These are phyloP conservation scores for Scaptomyza graminum DNA, from an alignment of 1,140 invertebrate species.

Conservation along the genomic window DNA sequence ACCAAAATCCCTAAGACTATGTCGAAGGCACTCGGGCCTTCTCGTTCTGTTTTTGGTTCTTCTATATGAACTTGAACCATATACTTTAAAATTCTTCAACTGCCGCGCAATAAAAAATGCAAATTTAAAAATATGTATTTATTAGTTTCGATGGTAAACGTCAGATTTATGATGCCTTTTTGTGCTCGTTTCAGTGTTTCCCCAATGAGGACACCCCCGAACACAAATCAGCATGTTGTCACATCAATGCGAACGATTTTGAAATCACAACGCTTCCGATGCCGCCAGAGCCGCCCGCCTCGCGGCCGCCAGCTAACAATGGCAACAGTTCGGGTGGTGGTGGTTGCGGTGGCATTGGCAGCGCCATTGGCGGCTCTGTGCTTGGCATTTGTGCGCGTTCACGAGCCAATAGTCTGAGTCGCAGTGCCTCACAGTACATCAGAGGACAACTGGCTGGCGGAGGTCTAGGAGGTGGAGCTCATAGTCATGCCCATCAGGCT, in stretches of 20 bases:
- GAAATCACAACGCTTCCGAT: slow-evolving; percentile 79
- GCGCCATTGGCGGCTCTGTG: slow-evolving; percentile 73
- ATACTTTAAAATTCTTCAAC: no score
- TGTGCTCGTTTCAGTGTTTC: slow-evolving; percentile 69
- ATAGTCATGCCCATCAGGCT: slow-evolving; percentile 49
- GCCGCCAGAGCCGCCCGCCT: slow-evolving; percentile 77
- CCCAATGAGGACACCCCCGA: slow-evolving; percentile 79
- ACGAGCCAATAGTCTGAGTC: slow-evolving; percentile 75
- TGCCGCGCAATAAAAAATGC: slow-evolving; percentile 8
- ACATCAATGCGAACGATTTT: slow-evolving; percentile 83
- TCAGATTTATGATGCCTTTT: slow-evolving; percentile 53
- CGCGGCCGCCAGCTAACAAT: slow-evolving; percentile 64
- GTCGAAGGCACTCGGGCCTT: no score
- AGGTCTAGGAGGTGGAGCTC: slow-evolving; percentile 14
- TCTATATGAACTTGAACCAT: no score
- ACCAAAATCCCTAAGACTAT: no score
- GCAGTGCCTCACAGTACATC: slow-evolving; percentile 77
- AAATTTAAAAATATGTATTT: slow-evolving; percentile 60
- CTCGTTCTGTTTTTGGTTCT: no score
- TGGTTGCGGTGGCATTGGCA: slow-evolving; percentile 52
- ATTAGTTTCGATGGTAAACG: slow-evolving; percentile 60
- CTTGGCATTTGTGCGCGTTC: slow-evolving; percentile 76
- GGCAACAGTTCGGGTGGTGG: slow-evolving; percentile 45
- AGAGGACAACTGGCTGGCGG: slow-evolving; percentile 54
- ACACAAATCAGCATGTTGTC: slow-evolving; percentile 83